Conservation (phyloP, 2,888 invertebrate genomes). For the Drosophila crucigera region DNA sequence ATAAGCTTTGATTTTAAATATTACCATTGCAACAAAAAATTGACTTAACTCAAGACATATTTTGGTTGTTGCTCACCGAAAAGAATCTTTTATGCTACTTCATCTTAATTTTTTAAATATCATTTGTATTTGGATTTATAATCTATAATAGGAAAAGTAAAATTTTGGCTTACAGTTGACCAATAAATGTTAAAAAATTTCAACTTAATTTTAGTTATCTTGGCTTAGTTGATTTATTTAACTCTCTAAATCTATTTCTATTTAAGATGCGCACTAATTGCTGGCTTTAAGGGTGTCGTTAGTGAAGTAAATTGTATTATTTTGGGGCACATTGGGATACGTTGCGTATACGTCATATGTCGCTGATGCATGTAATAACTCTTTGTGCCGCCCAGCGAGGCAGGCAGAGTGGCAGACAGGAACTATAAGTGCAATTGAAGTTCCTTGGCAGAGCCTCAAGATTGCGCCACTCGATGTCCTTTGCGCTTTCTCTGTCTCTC, state of each 20-base stretch:
- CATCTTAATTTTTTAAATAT: background rate
- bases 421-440: slow-evolving; percentile 79
- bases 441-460: slow-evolving; percentile 65
- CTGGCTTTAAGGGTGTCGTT: slow-evolving; percentile 31
- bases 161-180: background rate
- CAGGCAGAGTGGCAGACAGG: background rate
- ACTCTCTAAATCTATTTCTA: background rate
- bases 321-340: slow-evolving; percentile 21
- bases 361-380: slow-evolving; percentile 42
- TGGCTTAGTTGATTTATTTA: background rate
- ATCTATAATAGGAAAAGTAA: background rate
- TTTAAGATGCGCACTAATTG: slow-evolving; percentile 57
- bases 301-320: slow-evolving; percentile 1
- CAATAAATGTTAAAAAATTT: too few relatives aligned
- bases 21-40: background rate
- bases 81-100: background rate
- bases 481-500: slow-evolving; percentile 27
- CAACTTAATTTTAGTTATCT: background rate
- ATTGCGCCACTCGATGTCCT: slow-evolving; percentile 74
- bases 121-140: background rate
- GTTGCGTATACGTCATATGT: slow-evolving; percentile 66
- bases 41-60: background rate
- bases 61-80: background rate
- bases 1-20: background rate
- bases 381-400: slow-evolving; percentile 44